phyloP scores from a whole-genome alignment of 2,113 vertebrate species.

The Psittacula cyanocephala region DNA sequence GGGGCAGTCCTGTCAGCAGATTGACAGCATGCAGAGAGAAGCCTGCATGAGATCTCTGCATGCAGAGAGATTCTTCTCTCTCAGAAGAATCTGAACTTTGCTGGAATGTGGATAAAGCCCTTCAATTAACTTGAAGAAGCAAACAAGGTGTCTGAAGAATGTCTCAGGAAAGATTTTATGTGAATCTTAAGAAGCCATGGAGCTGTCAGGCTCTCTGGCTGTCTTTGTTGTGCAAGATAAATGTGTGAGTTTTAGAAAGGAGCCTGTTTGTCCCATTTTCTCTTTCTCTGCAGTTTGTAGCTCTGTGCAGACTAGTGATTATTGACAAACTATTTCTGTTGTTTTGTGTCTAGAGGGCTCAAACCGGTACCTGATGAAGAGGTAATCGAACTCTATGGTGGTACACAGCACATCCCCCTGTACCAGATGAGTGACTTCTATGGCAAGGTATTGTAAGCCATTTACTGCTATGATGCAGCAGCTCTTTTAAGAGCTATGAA shows the following conservation, averaged over 20 bases:
- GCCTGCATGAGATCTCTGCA: too few relatives aligned
- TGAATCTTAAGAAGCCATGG: not conserved
- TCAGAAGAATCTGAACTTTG: not conserved
- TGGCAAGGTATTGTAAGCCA: slow-evolving; percentile 75
- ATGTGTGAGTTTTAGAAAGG: not conserved
- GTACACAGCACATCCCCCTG: slow-evolving; percentile 81
- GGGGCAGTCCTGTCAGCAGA: not conserved
- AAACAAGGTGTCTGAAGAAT: not conserved
- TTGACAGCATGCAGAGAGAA: not conserved
- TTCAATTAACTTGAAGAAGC: not conserved
- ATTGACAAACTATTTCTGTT: not conserved
- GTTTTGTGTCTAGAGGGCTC: slow-evolving; percentile 70
- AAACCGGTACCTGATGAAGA: slow-evolving; percentile 82
- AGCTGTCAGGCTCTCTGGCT: not conserved
- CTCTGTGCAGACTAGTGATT: not conserved
- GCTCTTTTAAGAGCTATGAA: not conserved
- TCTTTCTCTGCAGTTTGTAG: not conserved
- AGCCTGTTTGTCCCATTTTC: not conserved
- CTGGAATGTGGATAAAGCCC: slow-evolving; percentile 9
- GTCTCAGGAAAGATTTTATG: not conserved
- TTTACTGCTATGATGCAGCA: not conserved
- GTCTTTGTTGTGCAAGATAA: not conserved
- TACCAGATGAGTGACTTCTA: slow-evolving; percentile 86
- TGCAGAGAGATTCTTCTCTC: too few relatives aligned
- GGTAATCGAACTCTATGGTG: slow-evolving; percentile 77